These are phyloP conservation scores for Pocillopora verrucosa DNA, from an alignment of 64 coral and sea anemone genomes.

Conservation along the genomic window DNA sequence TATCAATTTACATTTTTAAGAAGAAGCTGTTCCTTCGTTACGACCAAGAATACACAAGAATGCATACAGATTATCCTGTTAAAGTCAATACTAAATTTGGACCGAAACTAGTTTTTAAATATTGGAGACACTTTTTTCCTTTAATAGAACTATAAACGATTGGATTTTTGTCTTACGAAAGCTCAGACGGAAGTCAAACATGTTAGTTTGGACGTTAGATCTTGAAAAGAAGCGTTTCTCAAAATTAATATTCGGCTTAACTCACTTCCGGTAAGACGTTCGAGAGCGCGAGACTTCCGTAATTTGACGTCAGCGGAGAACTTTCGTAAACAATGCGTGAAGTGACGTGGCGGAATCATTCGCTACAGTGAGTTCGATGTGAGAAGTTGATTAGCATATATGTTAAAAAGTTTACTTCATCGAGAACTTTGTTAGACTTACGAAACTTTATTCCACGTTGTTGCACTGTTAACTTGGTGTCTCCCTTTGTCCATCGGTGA, in stretches of 20 bases:
- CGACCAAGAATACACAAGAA: conserved; percentile 36
- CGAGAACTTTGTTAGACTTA: neutral
- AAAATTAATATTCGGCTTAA: neutral
- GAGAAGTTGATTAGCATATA: conserved; percentile 17
- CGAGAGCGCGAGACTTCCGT: conserved; percentile 39
- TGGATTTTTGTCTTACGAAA: neutral
- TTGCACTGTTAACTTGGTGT: conserved; percentile 15
- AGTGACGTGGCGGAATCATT: conserved; percentile 46
- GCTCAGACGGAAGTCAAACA: neutral
- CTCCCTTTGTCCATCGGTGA: conserved; percentile 6
- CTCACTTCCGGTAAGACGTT: conserved; percentile 20
- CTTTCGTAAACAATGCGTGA: conserved; percentile 48
- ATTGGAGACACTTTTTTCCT: neutral
- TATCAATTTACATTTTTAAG: neutral
- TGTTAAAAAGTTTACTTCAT: neutral
- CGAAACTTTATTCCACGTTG: neutral
- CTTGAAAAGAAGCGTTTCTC: neutral
- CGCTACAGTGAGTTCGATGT: neutral
- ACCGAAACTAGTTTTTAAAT: neutral
- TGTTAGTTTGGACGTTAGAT: neutral
- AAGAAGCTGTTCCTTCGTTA: conserved; percentile 13
- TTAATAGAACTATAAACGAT: neutral
- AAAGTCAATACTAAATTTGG: neutral
- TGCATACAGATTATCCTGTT: neutral
- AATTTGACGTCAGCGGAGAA: conserved; percentile 20